phyloP scores from a whole-genome alignment of 2,113 vertebrate genomes.

The Phylloscopus whistleri region DNA sequence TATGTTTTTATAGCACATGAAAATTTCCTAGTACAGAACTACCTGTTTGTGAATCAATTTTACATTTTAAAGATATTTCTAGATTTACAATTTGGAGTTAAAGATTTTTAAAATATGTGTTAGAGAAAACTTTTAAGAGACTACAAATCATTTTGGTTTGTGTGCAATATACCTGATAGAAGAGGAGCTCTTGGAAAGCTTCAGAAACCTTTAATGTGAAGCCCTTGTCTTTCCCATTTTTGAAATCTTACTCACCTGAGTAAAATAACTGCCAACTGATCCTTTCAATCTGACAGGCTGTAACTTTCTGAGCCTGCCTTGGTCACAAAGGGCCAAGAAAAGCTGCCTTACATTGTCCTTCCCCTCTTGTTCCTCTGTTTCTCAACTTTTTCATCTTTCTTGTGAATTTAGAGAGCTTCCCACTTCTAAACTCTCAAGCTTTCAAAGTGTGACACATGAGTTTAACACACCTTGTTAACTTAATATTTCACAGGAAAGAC shows the following conservation, averaged over 20 bases:
- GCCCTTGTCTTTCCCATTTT: neutral
- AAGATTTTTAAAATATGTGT: neutral
- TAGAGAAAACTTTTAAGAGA: neutral
- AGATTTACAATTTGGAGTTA: neutral
- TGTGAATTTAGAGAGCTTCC: constrained; percentile 33
- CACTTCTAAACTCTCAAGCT: constrained; percentile 21
- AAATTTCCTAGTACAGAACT: neutral
- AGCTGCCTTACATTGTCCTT: neutral
- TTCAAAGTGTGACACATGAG: constrained; percentile 23
- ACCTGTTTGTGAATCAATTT: neutral
- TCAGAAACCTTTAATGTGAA: neutral
- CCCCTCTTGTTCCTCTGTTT: neutral
- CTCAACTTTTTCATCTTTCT: constrained; percentile 29
- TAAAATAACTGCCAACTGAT: neutral
- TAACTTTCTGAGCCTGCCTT: neutral
- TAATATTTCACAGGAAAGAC: neutral
- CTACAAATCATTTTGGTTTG: neutral
- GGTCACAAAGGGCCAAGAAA: constrained; percentile 15
- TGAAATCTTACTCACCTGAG: neutral
- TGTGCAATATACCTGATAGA: neutral
- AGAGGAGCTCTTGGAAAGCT: neutral
- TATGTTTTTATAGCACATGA: neutral
- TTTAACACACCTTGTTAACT: constrained; percentile 48
- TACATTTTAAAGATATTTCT: neutral
- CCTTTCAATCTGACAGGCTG: neutral